Base-by-base conservation (phyloP, 23 tunicate genomes). In the Halocynthia roretzi region DNA sequence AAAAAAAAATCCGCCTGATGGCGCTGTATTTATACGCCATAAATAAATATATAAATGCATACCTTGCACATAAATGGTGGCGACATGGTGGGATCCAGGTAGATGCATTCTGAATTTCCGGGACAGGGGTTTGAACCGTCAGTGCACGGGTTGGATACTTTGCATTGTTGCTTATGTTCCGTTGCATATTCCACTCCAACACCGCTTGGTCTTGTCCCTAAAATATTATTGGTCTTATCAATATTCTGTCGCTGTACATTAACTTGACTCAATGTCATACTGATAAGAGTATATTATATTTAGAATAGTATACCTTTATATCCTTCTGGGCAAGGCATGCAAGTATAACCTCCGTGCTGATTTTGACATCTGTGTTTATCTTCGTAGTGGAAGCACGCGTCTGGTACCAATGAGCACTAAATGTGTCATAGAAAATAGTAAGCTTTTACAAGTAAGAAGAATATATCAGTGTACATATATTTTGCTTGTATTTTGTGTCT, bases 61-160 rank as follows among this genome's bases (percentile, higher is more conserved):
- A 91, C 97, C 87, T 85, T 91, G 87, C 97, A 91, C 63, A 49
- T 85, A 62, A 72, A 85, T 17, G 97, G 84, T 6, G 97, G 97
- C n/a, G 62, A 53, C 61, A 85, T 62, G 51, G 81, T 61, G 9
- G 54, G 62, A 11, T 86, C 97, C 52, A 91, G 76, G 70, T 81
- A 91, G 44, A 85, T 78, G 78, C 97, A 91, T 61, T 85, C 82
- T 8, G 97, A 73, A 67, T 91, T 75, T 10, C 71, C 72, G 10
- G 97, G 83, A 63, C 97, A 91, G 0, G 83, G 82, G 71, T 89
- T 80, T 22, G 57, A 68, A 17, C 73, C 86, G 56, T 81, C 90
- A 5, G 79, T 75, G 78, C 97, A 91, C 7, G 85, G 87, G 67
- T 91, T 91, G 21, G 61, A 72, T 51, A 85, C 76, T 44, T 74